A percentile compares a stretch with the other conserved stretches of the same genome.
These are phyloP conservation scores for Danio tinwini DNA, from an alignment of 2,797 vertebrate genomes.

Conservation along the genomic window DNA sequence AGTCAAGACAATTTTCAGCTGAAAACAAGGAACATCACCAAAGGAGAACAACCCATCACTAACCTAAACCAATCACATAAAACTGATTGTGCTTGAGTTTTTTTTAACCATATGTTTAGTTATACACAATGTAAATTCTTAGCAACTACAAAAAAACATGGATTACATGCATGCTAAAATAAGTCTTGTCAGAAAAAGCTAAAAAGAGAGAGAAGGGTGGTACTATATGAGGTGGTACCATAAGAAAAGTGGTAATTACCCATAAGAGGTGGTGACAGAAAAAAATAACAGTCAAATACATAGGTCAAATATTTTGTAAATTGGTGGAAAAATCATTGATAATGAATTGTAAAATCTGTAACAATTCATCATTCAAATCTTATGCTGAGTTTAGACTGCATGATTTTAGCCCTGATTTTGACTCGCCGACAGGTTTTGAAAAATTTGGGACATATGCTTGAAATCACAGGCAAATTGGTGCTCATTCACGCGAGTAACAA, in stretches of 20 bases:
- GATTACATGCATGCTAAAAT: background rate
- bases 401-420: too few relatives aligned
- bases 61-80: conserved; percentile 19
- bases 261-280: background rate
- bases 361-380: background rate
- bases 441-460: too few relatives aligned
- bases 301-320: too few relatives aligned
- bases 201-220: background rate
- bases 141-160: background rate
- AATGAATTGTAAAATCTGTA: background rate
- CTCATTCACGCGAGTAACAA: too few relatives aligned
- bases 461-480: too few relatives aligned
- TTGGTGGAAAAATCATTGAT: background rate
- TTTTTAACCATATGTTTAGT: too few relatives aligned
- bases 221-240: too few relatives aligned
- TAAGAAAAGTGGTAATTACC: too few relatives aligned
- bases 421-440: too few relatives aligned
- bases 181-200: background rate
- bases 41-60: background rate
- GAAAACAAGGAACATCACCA: background rate
- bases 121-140: background rate
- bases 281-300: background rate
- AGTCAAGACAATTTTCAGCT: background rate
- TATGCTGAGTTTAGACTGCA: too few relatives aligned
- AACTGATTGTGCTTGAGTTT: too few relatives aligned